Base-by-base conservation (phyloP, 2,113 vertebrate species). In the Patagioenas fasciata region DNA sequence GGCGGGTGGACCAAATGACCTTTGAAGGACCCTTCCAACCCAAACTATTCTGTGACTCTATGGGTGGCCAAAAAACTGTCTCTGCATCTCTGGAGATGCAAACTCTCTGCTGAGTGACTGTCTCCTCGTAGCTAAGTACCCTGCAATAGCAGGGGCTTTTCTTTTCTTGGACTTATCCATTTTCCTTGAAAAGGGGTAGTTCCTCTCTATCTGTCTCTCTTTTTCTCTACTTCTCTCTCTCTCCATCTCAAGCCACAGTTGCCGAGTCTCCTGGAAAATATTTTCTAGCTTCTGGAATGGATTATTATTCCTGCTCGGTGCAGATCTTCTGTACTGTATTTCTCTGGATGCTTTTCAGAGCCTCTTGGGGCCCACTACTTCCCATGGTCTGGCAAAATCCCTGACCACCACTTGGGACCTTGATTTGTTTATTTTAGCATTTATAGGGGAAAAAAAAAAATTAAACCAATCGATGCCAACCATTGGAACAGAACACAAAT, bases 261-360 rank as follows among this genome's bases (percentile, higher is more conserved):
- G 88, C 93, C 95, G 85, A 91, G 90, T 79, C 88, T 95, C 92
- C 91, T 96, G 95, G 96, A 97, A 97, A 96, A 95, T 96, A 96
- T 95, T 96, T 95, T 92, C 88, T 86, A 93, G 80, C 73, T 97
- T 96, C 96, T 95, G 93, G 95, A 96, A 95, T 4, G 15, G 77
- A 96, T 96, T 95, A 95, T 92, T 87, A 58, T 96, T 80, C 92
- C 71, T 89, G 31, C 69, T 96, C 26, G 6, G 86, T 93, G 83
- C 82, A 93, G 83, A 84, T 92, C 78, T 88, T 93, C 85, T 91
- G 88, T 80, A 70, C 78, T 84, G 38, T 72, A 72, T 91, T 96
- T 93, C 88, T 91, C 78, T 94, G 92, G 83, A 91, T 93, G 92
- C 93, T 94, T 97, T 96, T 96, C 86, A 93, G 86, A 96, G 91